Percentiles rank a stretch among this genome's conserved stretches.
Conservation (phyloP, 2,888 invertebrate genomes). For the Macaria notata region DNA sequence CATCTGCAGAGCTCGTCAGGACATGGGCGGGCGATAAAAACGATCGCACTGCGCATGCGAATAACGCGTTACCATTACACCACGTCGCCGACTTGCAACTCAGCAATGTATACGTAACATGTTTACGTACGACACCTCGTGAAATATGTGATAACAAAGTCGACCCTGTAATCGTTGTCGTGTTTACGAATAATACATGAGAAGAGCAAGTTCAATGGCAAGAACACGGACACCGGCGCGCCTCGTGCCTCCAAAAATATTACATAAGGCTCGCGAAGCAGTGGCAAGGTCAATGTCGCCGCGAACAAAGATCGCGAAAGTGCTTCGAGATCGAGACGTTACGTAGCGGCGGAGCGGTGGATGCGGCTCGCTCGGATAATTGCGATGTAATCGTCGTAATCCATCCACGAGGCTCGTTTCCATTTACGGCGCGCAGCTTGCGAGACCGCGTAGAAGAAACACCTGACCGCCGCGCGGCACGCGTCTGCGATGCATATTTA, state of each 20-base stretch:
- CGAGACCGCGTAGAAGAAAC: slow-evolving; percentile 73
- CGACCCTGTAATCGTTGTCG: slow-evolving; percentile 38
- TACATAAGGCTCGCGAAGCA: slow-evolving; percentile 57
- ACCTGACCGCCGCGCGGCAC: slow-evolving; percentile 76
- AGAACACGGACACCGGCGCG: slow-evolving; percentile 57
- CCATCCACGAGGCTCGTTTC: slow-evolving; percentile 74
- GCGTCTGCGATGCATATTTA: slow-evolving; percentile 77
- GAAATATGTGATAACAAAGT: slow-evolving; percentile 51
- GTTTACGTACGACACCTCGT: slow-evolving; percentile 37
- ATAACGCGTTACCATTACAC: slow-evolving; percentile 51
- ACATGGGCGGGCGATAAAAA: slow-evolving; percentile 62
- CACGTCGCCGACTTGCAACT: slow-evolving; percentile 47
- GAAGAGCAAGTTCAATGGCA: slow-evolving; percentile 58
- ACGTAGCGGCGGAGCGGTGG: slow-evolving; percentile 55
- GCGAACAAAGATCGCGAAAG: slow-evolving; percentile 78
- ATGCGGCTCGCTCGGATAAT: slow-evolving; percentile 66
- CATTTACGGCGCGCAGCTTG: slow-evolving; percentile 79
- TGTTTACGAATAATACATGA: slow-evolving; percentile 50
- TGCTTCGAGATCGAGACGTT: slow-evolving; percentile 60
- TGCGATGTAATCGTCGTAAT: slow-evolving; percentile 80
- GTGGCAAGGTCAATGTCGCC: slow-evolving; percentile 74
- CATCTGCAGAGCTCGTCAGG: slow-evolving; percentile 62
- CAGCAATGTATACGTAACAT: slow-evolving; percentile 21
- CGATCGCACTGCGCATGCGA: slow-evolving; percentile 59
- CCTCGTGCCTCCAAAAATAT: slow-evolving; percentile 43